Evolutionary conservation across 2,888 invertebrate species (phyloP).

Genomic region (Hydropsyche betteni): DNA sequence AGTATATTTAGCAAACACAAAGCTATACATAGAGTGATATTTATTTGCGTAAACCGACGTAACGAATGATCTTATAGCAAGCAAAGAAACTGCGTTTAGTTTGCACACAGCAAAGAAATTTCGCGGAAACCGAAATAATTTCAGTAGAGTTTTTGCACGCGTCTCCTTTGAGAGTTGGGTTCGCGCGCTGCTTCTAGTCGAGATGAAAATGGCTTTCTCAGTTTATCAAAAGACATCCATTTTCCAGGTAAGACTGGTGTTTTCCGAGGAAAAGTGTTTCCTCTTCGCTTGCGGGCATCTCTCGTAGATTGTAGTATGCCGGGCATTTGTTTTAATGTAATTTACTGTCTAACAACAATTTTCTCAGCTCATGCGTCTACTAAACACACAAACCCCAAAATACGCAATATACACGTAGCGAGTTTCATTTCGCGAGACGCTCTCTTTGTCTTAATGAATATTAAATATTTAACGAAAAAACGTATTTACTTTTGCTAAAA

Average conservation of each 20-base stretch:
- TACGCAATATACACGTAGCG: background rate
- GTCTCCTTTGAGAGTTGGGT: background rate
- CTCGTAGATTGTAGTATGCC: slow-evolving; percentile 27
- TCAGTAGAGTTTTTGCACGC: background rate
- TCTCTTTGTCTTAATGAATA: too few relatives aligned
- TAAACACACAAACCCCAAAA: slow-evolving; percentile 5
- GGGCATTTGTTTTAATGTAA: slow-evolving; percentile 25
- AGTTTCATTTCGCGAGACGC: too few relatives aligned
- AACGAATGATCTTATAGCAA: too few relatives aligned
- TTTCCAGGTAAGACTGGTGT: slow-evolving; percentile 10
- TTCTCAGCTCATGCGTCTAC: slow-evolving; percentile 19
- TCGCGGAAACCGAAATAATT: background rate
- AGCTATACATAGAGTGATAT: too few relatives aligned
- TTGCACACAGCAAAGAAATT: too few relatives aligned
- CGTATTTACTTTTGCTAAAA: too few relatives aligned
- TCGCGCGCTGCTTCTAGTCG: background rate
- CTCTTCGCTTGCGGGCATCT: slow-evolving; percentile 18
- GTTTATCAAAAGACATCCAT: slow-evolving; percentile 27
- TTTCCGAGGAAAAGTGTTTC: slow-evolving; percentile 24
- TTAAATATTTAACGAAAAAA: too few relatives aligned
- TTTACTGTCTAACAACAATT: slow-evolving; percentile 25
- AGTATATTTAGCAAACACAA: too few relatives aligned
- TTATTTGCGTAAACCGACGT: too few relatives aligned
- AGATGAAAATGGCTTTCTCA: slow-evolving; percentile 20
- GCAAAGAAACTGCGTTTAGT: too few relatives aligned